Evolutionary conservation across 2,797 vertebrate genomes (phyloP).

Genomic region (Xiphophorus birchmanni): DNA sequence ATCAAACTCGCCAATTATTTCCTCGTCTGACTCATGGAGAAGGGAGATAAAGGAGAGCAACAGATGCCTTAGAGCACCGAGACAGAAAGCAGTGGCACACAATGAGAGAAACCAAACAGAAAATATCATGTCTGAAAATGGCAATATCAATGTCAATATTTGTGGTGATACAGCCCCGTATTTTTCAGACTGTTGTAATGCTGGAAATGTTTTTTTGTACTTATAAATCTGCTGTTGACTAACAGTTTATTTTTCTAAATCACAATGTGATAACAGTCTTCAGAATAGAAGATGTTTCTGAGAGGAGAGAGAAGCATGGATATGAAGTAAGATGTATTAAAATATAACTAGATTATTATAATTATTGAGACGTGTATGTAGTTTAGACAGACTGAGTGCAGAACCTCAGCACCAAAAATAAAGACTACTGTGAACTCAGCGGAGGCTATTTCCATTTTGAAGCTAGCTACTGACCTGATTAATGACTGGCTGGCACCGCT

Average conservation of each 20-base stretch:
- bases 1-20: slow-evolving; percentile 70
- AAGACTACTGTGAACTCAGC: too few relatives aligned
- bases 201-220: not conserved
- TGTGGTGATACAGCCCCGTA: not conserved
- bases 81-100: slow-evolving; percentile 34
- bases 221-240: not conserved
- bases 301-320: not conserved
- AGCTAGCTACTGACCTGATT: too few relatives aligned
- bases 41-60: slow-evolving; percentile 49
- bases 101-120: slow-evolving; percentile 19
- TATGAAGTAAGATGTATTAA: not conserved
- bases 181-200: not conserved
- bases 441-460: too few relatives aligned
- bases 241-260: too few relatives aligned
- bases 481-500: too few relatives aligned
- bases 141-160: not conserved
- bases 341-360: not conserved
- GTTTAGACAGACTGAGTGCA: not conserved
- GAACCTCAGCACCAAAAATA: too few relatives aligned
- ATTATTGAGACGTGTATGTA: not conserved
- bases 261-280: not conserved
- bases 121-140: not conserved
- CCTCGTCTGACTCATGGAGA: slow-evolving; percentile 31
- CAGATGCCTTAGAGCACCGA: slow-evolving; percentile 49
- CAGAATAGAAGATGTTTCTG: not conserved